Evolutionary conservation across 2,797 vertebrate species (phyloP).

Genomic region (Anguilla marmorata): DNA sequence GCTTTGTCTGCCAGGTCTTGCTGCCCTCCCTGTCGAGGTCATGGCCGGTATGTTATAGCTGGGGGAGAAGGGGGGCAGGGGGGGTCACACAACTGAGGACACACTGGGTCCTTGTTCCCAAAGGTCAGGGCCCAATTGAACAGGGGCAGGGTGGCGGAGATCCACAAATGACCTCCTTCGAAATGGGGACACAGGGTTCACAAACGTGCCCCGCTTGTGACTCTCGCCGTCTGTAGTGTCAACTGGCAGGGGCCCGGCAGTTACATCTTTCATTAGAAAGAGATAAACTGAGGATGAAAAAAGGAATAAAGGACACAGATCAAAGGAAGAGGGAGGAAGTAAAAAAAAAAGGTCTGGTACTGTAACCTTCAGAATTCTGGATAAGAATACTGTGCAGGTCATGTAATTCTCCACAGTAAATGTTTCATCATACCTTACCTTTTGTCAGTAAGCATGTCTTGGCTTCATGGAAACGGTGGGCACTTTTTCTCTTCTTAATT

Average conservation of each 20-base stretch:
- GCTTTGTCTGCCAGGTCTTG: neutral
- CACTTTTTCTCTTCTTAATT: neutral
- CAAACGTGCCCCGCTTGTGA: neutral
- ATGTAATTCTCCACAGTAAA: neutral
- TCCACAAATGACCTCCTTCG: neutral
- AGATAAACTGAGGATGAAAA: neutral
- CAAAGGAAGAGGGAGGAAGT: neutral
- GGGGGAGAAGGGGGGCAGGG: neutral
- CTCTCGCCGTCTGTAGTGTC: neutral
- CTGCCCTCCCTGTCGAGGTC: neutral
- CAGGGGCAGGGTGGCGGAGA: neutral
- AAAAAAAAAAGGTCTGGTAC: neutral
- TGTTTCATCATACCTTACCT: neutral
- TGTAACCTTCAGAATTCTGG: neutral
- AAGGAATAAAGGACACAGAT: neutral
- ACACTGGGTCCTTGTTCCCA: slow-evolving; percentile 16
- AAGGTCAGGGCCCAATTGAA: neutral
- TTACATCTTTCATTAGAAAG: slow-evolving; percentile 11
- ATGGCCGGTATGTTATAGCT: neutral
- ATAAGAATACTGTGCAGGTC: neutral
- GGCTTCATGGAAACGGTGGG: neutral
- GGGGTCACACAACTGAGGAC: neutral
- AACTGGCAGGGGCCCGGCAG: neutral
- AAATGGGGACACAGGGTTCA: neutral
- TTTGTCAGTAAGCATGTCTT: neutral